Evolutionary conservation across 2,888 invertebrate genomes (phyloP), one percentile per base, ranked within the genome.

Genomic region (Itoplectis maculator): DNA sequence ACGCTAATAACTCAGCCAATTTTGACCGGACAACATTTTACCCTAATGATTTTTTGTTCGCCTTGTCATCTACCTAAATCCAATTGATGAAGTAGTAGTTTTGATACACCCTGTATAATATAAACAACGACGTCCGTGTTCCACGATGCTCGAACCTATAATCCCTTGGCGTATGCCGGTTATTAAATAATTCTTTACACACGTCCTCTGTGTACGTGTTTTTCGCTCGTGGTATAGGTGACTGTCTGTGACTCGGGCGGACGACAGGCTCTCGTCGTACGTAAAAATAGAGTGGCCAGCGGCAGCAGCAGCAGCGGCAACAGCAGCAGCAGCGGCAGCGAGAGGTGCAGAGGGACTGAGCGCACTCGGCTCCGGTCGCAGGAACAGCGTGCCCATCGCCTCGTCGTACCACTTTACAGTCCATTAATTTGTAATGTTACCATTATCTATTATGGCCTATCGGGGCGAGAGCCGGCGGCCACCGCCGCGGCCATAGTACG

Each of bases 381-480:
- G 68, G 47, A 29, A 23, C 70, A 75, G 54, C 61, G 74, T 70
- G 81, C 85, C 88, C 87, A 84, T 86, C 77, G 76, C 80, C 70
- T 74, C 83, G 70, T 70, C 79, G 84, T 81, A 79, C 84, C 86
- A 86, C 86, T 86, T 87, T 88, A 87, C 85, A 84, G 84, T 87
- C 84, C 86, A 87, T 88, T 86, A 87, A 88, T 88, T 88, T 86
- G 86, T 88, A 85, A 88, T 86, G 86, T 82, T 83, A 82, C 85
- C 86, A 86, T 87, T 86, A 86, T 85, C 87, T 84, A 82, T 86
- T 80, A 85, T 84, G 82, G 75, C 73, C 76, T 85, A 85, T 84
- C 80, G 77, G 78, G 73, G 73, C 65, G 72, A 74, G 76, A 84
- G 74, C 77, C 68, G 68, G 72, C 75, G 72, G 37, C 79, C 75